Evolutionary conservation across 2,797 vertebrate genomes (phyloP).

Genomic region (Synanceia verrucosa): DNA sequence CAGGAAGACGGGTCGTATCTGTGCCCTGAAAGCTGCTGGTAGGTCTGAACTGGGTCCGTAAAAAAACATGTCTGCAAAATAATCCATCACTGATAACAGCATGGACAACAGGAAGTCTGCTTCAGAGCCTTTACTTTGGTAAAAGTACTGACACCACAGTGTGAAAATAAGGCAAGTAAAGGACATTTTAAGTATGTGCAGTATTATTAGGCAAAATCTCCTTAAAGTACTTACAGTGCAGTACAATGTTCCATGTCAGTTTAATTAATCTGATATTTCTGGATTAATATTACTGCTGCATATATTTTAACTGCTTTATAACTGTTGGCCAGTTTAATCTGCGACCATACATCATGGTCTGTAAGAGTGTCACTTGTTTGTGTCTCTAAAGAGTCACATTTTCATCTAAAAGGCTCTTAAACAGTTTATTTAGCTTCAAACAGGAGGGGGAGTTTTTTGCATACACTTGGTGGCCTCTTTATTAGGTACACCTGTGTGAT

Average conservation of each 20-base stretch:
- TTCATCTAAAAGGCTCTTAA: too few relatives aligned
- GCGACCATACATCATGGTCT: neutral
- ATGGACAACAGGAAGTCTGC: neutral
- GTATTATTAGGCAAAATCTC: neutral
- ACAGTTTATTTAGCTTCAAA: too few relatives aligned
- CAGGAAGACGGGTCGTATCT: accelerated
- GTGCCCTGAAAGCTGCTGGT: accelerated
- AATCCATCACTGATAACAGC: too few relatives aligned
- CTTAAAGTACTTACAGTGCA: neutral
- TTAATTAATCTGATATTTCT: neutral
- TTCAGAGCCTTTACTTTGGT: neutral
- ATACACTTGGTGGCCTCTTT: too few relatives aligned
- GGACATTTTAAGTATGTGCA: too few relatives aligned
- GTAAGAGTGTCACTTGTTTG: neutral
- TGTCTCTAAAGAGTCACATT: too few relatives aligned
- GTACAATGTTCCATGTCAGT: neutral
- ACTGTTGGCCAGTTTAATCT: neutral
- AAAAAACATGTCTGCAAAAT: neutral
- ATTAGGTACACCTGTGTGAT: too few relatives aligned
- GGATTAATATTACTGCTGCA: neutral
- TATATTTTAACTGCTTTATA: neutral
- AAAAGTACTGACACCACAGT: neutral
- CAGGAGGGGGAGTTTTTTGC: too few relatives aligned
- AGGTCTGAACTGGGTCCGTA: constrained; percentile 1
- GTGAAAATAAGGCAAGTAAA: neutral